phyloP scores from a whole-genome alignment of 2,113 vertebrate genomes.

The Globicephala melas region DNA sequence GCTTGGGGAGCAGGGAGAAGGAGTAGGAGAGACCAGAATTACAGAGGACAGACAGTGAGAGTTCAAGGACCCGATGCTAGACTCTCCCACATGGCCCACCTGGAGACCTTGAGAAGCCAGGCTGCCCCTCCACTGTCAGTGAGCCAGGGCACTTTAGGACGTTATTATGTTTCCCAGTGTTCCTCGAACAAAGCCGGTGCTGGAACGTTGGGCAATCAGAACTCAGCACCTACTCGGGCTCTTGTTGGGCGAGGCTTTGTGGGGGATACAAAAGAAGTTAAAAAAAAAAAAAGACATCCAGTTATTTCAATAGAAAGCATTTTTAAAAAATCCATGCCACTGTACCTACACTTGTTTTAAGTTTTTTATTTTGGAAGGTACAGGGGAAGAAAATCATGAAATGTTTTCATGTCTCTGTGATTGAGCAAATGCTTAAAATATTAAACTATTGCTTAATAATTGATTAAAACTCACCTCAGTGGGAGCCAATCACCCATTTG shows the following conservation, averaged over 20 bases:
- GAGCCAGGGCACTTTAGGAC: background rate
- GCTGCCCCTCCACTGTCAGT: accelerated
- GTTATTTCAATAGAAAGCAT: background rate
- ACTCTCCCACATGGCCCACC: accelerated
- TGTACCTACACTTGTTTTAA: background rate
- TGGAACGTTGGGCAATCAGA: accelerated
- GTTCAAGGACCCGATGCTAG: background rate
- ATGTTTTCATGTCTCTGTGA: conserved; percentile 49
- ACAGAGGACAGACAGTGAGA: too few relatives aligned
- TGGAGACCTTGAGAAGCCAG: background rate
- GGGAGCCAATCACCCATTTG: conserved; percentile 36
- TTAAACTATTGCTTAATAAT: conserved; percentile 67
- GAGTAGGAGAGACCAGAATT: background rate
- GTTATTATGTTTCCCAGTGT: accelerated
- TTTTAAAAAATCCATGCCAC: background rate
- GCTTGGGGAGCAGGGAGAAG: background rate
- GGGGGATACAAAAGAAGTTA: background rate
- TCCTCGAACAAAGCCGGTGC: background rate
- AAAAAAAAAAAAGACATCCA: background rate
- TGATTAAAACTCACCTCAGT: conserved; percentile 51
- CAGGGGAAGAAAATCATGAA: conserved; percentile 7
- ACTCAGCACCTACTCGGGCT: background rate
- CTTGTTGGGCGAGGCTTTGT: accelerated
- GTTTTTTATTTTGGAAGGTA: background rate
- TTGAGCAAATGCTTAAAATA: conserved; percentile 66